Conservation (phyloP, 2,888 invertebrate species). For the Caenorhabditis sp. region DNA sequence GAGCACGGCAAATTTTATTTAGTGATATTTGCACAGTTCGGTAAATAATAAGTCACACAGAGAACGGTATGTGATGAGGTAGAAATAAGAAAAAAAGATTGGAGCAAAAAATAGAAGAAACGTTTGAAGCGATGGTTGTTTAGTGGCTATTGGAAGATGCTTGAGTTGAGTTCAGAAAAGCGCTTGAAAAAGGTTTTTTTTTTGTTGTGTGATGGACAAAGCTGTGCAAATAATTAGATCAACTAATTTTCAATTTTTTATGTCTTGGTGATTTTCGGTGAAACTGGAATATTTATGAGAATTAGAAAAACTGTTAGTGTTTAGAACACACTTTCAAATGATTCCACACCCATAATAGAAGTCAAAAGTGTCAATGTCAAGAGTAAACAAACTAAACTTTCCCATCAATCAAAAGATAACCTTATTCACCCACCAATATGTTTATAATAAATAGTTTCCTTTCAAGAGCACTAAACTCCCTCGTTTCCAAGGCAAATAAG, state of each 20-base stretch:
- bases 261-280: too few species aligned
- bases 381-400: too few species aligned
- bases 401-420: background rate
- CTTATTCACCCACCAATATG: background rate
- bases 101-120: background rate
- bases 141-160: background rate
- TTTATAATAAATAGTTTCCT: background rate
- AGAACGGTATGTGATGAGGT: constrained; percentile 4
- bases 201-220: background rate
- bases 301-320: too few species aligned
- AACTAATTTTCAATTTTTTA: background rate
- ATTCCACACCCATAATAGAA: too few species aligned
- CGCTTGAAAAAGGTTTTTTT: background rate
- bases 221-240: background rate
- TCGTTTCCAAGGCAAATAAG: too few species aligned
- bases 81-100: background rate
- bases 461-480: background rate
- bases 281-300: too few species aligned
- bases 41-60: constrained; percentile 14
- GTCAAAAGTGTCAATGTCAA: too few species aligned
- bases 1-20: background rate
- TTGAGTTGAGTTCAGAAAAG: background rate
- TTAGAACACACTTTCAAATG: too few species aligned
- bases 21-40: constrained; percentile 26
- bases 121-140: background rate